Evolutionary conservation across 1,140 invertebrate species (phyloP).

Genomic region (Coenobita brevimanus): DNA sequence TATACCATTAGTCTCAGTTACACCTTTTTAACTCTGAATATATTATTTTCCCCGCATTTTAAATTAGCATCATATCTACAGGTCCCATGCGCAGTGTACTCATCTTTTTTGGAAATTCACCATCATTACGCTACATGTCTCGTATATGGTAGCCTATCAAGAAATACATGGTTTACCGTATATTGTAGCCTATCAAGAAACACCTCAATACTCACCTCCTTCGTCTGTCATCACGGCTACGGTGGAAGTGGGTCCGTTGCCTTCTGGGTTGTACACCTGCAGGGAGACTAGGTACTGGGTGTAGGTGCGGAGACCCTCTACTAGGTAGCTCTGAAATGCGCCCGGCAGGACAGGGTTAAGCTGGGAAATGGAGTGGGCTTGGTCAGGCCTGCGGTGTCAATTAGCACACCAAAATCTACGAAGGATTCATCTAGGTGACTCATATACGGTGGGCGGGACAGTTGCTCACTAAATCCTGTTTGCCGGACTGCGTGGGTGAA

Average conservation of each 20-base stretch:
- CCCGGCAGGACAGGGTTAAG: background rate
- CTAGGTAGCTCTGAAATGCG: constrained; percentile 80
- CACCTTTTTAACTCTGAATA: no score
- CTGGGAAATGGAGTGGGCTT: background rate
- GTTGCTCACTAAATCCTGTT: background rate
- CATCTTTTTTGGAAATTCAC: no score
- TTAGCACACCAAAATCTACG: background rate
- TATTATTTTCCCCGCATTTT: no score
- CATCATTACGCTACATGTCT: no score
- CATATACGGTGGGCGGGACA: background rate
- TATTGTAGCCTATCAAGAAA: no score
- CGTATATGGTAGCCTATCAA: no score
- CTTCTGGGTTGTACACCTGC: constrained; percentile 85
- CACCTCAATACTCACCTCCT: constrained; percentile 79
- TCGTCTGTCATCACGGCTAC: constrained; percentile 86
- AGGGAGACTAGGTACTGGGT: constrained; percentile 85
- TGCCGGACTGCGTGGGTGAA: background rate
- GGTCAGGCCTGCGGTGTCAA: background rate
- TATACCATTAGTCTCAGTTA: no score
- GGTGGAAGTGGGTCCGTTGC: constrained; percentile 81
- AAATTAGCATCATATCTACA: no score
- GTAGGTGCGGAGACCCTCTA: constrained; percentile 82
- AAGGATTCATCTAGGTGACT: background rate
- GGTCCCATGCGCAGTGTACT: no score
- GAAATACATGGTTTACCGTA: no score